phyloP scores from a whole-genome alignment of 2,113 vertebrate species.

The Reinhardtius hippoglossoides region DNA sequence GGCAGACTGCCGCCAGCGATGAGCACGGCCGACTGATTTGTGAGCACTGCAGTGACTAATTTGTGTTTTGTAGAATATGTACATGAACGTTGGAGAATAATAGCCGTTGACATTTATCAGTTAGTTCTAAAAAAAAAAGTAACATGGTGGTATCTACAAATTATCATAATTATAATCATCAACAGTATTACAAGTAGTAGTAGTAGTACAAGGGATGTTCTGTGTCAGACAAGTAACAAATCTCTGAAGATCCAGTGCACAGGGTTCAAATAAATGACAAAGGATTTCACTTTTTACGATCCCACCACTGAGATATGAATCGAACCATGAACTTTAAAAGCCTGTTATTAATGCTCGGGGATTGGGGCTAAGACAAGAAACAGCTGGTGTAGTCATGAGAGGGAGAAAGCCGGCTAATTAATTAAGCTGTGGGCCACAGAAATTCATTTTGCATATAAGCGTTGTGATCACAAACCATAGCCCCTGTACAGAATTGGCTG shows the following conservation, averaged over 20 bases:
- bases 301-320: not conserved
- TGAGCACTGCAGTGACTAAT: conserved; percentile 13
- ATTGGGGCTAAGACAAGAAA: conserved; percentile 50
- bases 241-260: not conserved
- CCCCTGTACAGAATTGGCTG: conserved; percentile 70
- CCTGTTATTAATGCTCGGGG: conserved; percentile 67
- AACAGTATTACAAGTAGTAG: too few species aligned
- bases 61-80: not conserved
- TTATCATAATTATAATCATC: too few species aligned
- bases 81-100: not conserved
- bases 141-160: not conserved
- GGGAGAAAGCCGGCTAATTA: conserved; percentile 72
- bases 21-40: not conserved
- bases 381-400: conserved; percentile 60
- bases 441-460: conserved; percentile 75
- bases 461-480: conserved; percentile 77
- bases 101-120: not conserved
- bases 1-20: not conserved
- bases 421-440: conserved; percentile 78
- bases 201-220: too few species aligned
- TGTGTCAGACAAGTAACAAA: too few species aligned
- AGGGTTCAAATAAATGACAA: too few species aligned
- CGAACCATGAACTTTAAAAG: conserved; percentile 45
- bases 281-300: not conserved
- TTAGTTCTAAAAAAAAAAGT: not conserved